Percentiles rank a stretch among this genome's conserved stretches.
Conservation (phyloP, 1,140 invertebrate species). For the Trichonephila clavata region DNA sequence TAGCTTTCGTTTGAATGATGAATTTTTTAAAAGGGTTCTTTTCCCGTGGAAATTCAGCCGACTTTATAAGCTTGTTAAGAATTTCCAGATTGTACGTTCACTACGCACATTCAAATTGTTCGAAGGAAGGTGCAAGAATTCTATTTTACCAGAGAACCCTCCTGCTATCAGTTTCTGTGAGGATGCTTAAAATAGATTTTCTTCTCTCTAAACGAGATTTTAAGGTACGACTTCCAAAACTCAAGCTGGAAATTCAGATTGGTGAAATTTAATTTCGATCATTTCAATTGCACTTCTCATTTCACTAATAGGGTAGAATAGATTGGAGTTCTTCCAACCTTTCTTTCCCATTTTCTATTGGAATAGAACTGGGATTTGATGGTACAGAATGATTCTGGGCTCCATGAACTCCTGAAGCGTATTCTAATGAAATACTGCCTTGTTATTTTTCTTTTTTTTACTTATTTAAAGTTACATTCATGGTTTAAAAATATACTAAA, state of each 20-base stretch:
- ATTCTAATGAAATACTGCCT: not conserved
- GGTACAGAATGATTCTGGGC: not conserved
- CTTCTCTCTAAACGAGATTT: not conserved
- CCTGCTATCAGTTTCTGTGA: too few species aligned
- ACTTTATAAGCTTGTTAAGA: not conserved
- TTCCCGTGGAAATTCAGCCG: not conserved
- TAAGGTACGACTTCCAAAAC: not conserved
- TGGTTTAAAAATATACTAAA: not conserved
- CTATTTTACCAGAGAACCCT: not conserved
- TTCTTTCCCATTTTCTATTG: not conserved
- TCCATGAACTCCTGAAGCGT: not conserved
- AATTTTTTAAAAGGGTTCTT: not conserved
- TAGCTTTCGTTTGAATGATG: not conserved
- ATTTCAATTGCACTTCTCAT: slow-evolving; percentile 22
- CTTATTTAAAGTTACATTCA: not conserved
- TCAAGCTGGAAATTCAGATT: slow-evolving; percentile 3
- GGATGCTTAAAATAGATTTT: slow-evolving; percentile 19
- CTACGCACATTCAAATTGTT: not conserved
- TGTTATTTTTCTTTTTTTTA: not conserved
- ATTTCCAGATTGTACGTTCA: not conserved
- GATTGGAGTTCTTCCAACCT: not conserved
- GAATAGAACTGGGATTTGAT: not conserved
- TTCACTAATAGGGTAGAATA: slow-evolving; percentile 15
- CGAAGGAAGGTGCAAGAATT: not conserved
- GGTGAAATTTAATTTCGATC: slow-evolving; percentile 21